A percentile compares a stretch with the other conserved stretches of the same genome.
These are phyloP conservation scores for Centruroides vittatus DNA, from an alignment of 1,140 invertebrate genomes.

Conservation along the genomic window DNA sequence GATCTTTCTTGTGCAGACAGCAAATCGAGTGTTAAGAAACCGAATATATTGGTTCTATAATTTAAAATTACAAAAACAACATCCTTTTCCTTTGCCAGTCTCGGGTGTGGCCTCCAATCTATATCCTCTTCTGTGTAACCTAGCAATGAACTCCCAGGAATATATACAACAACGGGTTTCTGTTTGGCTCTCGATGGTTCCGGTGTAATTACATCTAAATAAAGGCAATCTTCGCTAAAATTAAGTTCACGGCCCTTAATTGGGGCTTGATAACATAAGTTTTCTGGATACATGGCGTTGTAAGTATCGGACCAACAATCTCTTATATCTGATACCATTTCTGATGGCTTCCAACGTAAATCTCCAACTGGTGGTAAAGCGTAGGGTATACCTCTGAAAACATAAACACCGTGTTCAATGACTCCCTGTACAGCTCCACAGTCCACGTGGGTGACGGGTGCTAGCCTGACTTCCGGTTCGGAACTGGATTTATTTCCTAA, in stretches of 20 bases:
- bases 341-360: constrained; percentile 53
- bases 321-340: constrained; percentile 44
- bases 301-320: constrained; percentile 67
- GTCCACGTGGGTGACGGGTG: constrained; percentile 7
- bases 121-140: constrained; percentile 18
- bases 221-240: constrained; percentile 58
- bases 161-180: constrained; percentile 63
- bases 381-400: constrained; percentile 72
- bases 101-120: constrained; percentile 30
- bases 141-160: constrained; percentile 45
- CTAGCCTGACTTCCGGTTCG: neutral
- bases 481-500: neutral
- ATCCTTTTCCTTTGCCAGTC: constrained; percentile 51
- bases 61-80: constrained; percentile 70
- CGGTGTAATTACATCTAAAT: constrained; percentile 46
- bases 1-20: constrained; percentile 37
- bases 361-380: constrained; percentile 54
- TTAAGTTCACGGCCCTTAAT: constrained; percentile 42
- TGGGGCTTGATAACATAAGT: constrained; percentile 31
- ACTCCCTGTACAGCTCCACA: constrained; percentile 12
- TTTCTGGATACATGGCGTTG: constrained; percentile 35
- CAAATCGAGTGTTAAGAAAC: constrained; percentile 55
- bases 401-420: constrained; percentile 51
- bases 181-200: constrained; percentile 43
- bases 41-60: constrained; percentile 52